Evolutionary conservation across 1,140 invertebrate species (phyloP).

Genomic region (Rhagoletis zephyria): DNA sequence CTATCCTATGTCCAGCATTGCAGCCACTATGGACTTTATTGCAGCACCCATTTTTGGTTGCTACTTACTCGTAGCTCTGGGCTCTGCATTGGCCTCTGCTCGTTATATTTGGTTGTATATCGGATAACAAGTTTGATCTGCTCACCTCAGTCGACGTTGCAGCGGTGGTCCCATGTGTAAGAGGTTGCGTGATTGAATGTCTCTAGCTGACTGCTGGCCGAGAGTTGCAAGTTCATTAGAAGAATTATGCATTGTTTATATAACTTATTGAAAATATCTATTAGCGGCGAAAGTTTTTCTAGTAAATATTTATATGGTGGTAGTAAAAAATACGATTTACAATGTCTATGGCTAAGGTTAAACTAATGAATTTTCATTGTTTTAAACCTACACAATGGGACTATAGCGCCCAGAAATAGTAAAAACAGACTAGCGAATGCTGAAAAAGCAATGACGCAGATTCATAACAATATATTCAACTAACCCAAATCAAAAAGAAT

Average conservation of each 20-base stretch:
- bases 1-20: neutral
- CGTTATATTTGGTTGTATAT: slow-evolving; percentile 8
- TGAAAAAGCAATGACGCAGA: too few relatives aligned
- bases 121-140: neutral
- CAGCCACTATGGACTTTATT: neutral
- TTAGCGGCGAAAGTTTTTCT: neutral
- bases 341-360: too few relatives aligned
- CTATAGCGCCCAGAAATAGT: too few relatives aligned
- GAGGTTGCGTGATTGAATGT: neutral
- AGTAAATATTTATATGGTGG: neutral
- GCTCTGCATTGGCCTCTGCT: neutral
- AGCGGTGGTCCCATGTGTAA: neutral
- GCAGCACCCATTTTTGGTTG: slow-evolving; percentile 13
- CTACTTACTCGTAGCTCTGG: neutral
- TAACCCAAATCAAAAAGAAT: too few relatives aligned
- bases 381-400: too few relatives aligned
- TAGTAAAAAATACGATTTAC: too few relatives aligned
- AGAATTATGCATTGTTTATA: slow-evolving; percentile 19
- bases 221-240: slow-evolving; percentile 8
- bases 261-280: slow-evolving; percentile 12
- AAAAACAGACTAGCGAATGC: too few relatives aligned
- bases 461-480: too few relatives aligned
- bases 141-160: neutral
- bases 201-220: neutral
- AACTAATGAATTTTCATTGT: too few relatives aligned